These are phyloP conservation scores for Stictocephala bisonia DNA, from an alignment of 2,888 invertebrate genomes.

Conservation along the genomic window DNA sequence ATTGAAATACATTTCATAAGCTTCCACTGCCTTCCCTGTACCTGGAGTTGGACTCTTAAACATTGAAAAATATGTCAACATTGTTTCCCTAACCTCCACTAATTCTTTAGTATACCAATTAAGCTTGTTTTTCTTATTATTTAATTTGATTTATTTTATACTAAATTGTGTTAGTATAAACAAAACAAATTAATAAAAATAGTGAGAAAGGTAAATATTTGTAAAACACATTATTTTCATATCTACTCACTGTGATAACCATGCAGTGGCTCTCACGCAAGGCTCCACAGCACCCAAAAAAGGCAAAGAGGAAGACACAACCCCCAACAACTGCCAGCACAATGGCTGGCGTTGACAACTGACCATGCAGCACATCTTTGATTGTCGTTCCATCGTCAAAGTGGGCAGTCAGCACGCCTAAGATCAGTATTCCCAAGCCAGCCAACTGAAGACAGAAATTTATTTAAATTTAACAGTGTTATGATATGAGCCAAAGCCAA, in stretches of 20 bases:
- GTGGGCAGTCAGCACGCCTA: constrained; percentile 2
- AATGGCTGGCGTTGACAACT: constrained; percentile 14
- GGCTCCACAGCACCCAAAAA: constrained; percentile 49
- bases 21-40: too few species aligned
- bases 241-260: constrained; percentile 43
- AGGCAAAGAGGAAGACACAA: constrained; percentile 43
- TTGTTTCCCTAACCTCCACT: too few species aligned
- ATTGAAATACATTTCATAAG: too few species aligned
- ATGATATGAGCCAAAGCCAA: neutral
- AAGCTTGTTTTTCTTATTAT: too few species aligned
- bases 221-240: neutral
- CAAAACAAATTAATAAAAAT: too few species aligned
- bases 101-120: too few species aligned
- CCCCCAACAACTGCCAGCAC: constrained; percentile 38
- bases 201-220: too few species aligned
- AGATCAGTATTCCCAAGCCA: constrained; percentile 7
- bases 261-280: constrained; percentile 45
- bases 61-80: too few species aligned
- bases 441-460: constrained; percentile 23
- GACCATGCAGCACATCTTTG: neutral
- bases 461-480: neutral
- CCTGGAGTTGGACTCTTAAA: too few species aligned
- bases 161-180: too few species aligned
- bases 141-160: too few species aligned
- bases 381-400: neutral